These are phyloP conservation scores for Gopherus flavomarginatus DNA, from an alignment of 2,113 vertebrate genomes.

Conservation along the genomic window DNA sequence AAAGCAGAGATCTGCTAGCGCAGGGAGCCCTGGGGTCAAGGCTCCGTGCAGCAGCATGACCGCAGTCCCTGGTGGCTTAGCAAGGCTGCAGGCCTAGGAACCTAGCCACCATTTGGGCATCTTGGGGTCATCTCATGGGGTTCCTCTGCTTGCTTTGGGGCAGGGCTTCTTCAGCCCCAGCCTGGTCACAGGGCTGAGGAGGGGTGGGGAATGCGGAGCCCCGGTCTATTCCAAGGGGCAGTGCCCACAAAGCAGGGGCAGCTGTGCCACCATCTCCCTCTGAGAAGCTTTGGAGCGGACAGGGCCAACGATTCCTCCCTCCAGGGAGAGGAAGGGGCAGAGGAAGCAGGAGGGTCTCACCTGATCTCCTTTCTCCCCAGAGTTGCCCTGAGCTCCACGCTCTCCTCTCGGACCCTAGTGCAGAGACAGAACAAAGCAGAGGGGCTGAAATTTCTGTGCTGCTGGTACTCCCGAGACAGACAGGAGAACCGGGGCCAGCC, in stretches of 20 bases:
- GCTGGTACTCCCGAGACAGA: not conserved
- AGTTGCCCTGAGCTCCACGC: conserved; percentile 80
- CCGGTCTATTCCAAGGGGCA: not conserved
- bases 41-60: not conserved
- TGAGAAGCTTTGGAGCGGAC: not conserved
- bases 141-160: not conserved
- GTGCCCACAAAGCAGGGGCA: not conserved
- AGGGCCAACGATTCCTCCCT: not conserved
- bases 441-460: not conserved
- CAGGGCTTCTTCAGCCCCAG: no score
- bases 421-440: not conserved
- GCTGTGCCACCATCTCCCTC: not conserved
- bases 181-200: rapidly evolving
- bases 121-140: not conserved
- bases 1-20: not conserved
- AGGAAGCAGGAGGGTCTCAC: conserved; percentile 61
- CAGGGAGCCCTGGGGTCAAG: not conserved
- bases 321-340: not conserved
- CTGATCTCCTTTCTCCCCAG: conserved; percentile 91
- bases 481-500: not conserved
- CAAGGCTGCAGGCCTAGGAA: not conserved
- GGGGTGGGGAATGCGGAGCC: no score
- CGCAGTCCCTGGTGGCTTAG: not conserved
- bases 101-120: no score
- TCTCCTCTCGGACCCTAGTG: conserved; percentile 92